Evolutionary conservation across 2,888 invertebrate species (phyloP).

Genomic region (Girardia tigrina): DNA sequence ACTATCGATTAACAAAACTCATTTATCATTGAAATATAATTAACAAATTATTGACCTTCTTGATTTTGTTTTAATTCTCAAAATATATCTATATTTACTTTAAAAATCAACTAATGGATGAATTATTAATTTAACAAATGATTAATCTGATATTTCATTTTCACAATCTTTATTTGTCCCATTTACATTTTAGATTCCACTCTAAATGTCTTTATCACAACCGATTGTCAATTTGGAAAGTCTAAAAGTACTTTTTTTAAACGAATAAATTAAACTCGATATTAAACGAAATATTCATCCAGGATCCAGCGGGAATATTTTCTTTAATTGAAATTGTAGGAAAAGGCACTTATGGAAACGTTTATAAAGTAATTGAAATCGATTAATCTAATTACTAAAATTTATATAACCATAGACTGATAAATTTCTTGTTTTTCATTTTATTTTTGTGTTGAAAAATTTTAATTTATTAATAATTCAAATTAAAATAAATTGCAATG

Average conservation of each 20-base stretch:
- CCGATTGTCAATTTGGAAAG: slow-evolving; percentile 2
- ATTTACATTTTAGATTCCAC: slow-evolving; percentile 6
- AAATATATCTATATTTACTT: slow-evolving; percentile 19
- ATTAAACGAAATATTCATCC: slow-evolving; percentile 46
- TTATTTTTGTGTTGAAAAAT: no score
- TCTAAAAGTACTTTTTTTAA: background rate
- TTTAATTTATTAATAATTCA: no score
- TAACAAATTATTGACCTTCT: no score
- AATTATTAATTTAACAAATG: background rate
- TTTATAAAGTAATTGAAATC: slow-evolving; percentile 85
- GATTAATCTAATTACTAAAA: no score
- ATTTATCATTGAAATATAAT: no score
- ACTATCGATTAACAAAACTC: no score
- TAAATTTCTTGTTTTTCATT: no score
- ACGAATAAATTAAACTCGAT: background rate
- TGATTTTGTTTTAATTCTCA: background rate
- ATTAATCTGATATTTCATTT: background rate
- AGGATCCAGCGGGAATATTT: slow-evolving; percentile 99
- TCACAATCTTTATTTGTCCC: background rate
- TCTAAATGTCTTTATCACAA: slow-evolving; percentile 1
- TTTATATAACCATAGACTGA: no score
- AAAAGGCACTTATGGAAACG: slow-evolving; percentile 99
- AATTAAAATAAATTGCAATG: no score
- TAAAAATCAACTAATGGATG: slow-evolving; percentile 23
- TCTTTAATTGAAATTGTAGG: slow-evolving; percentile 99